Percentiles rank a stretch among this genome's conserved stretches.
These are phyloP conservation scores for Myoxocephalus aenaeus DNA, from an alignment of 2,797 vertebrate genomes.

Conservation along the genomic window DNA sequence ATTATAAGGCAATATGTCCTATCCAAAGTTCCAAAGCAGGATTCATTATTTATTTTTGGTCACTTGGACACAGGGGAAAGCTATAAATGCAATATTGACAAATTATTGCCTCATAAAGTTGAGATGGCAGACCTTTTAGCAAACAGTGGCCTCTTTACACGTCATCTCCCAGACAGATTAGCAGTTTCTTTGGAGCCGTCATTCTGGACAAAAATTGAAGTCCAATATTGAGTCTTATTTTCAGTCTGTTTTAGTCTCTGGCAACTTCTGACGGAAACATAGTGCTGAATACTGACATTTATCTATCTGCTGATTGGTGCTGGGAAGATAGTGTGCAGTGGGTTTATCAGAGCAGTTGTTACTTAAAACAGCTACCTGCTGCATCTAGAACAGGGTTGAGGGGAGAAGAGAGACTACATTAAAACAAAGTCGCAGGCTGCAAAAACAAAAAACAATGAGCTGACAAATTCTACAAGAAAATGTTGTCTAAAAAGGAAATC, in stretches of 20 bases:
- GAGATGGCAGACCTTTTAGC: background rate
- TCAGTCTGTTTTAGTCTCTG: background rate
- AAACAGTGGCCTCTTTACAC: background rate
- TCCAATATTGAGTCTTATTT: background rate
- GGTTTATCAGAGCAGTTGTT: background rate
- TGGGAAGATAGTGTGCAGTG: background rate
- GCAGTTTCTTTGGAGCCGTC: background rate
- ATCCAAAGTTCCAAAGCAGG: slow-evolving; percentile 6
- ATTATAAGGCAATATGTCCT: slow-evolving; percentile 5
- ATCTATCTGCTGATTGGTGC: background rate
- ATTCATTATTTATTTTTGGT: slow-evolving; percentile 6
- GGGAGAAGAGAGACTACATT: background rate
- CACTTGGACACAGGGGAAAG: background rate
- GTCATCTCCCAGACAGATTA: background rate
- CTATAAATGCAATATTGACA: background rate
- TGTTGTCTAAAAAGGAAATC: too few species aligned
- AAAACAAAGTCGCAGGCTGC: background rate
- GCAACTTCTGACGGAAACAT: background rate
- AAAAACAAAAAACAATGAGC: background rate
- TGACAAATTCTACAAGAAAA: background rate
- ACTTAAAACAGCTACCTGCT: background rate
- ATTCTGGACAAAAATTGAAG: background rate
- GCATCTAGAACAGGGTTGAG: background rate
- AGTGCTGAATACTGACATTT: background rate
- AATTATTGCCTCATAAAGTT: slow-evolving; percentile 14